Evolutionary conservation across 1,140 invertebrate genomes (phyloP).

Genomic region (Batillaria attramentaria): DNA sequence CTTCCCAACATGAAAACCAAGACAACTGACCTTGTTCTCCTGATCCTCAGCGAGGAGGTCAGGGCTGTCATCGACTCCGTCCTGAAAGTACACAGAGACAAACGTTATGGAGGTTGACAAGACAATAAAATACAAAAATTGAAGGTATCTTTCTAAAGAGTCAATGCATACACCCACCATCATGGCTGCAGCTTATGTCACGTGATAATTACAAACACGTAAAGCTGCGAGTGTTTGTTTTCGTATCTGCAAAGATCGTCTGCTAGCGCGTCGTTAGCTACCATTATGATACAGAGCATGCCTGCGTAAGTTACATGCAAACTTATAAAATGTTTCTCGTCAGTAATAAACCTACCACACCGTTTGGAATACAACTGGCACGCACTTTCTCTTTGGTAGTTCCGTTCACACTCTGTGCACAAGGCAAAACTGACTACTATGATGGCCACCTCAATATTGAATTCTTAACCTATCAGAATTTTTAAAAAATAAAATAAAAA

Average conservation of each 20-base stretch:
- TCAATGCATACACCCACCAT: conserved; percentile 68
- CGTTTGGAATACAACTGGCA: not conserved
- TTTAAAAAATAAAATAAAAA: too few relatives aligned
- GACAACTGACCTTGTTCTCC: too few relatives aligned
- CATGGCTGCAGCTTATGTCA: conserved; percentile 70
- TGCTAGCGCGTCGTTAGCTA: not conserved
- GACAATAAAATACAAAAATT: conserved; percentile 19
- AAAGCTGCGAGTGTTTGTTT: conserved; percentile 20
- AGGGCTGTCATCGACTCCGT: conserved; percentile 70
- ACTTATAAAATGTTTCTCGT: not conserved
- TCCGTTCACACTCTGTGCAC: not conserved
- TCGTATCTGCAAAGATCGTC: conserved; percentile 10
- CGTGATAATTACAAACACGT: conserved; percentile 53
- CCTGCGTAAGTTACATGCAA: not conserved
- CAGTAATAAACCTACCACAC: not conserved
- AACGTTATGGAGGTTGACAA: conserved; percentile 20
- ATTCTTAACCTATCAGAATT: too few relatives aligned
- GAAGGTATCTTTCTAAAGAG: conserved; percentile 31
- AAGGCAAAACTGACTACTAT: not conserved
- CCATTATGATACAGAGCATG: not conserved
- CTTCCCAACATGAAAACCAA: too few relatives aligned
- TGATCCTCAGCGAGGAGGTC: conserved; percentile 68
- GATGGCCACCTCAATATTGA: too few relatives aligned
- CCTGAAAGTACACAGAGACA: conserved; percentile 61
- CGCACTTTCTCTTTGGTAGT: not conserved